Conservation (phyloP, 2,888 invertebrate genomes). For the Dermolepida albohirtum region DNA sequence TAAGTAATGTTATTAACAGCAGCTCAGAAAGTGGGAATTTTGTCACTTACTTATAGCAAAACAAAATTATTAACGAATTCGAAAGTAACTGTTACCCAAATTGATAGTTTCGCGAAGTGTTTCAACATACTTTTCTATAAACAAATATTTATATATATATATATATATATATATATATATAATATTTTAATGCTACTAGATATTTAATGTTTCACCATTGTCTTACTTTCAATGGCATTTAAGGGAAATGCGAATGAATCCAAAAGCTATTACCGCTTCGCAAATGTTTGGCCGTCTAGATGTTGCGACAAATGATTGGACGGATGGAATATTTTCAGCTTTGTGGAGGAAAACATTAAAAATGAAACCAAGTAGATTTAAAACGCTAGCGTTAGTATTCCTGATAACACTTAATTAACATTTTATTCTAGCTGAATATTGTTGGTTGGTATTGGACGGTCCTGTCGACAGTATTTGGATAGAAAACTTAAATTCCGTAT, state of each 20-base stretch:
- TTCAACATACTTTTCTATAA: neutral
- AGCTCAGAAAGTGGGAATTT: no score
- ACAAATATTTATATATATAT: no score
- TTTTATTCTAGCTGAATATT: slow-evolving; percentile 76
- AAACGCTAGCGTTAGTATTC: neutral
- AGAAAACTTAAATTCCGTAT: slow-evolving; percentile 95
- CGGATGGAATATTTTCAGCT: slow-evolving; percentile 97
- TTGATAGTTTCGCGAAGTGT: slow-evolving; percentile 5
- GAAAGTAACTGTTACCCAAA: neutral
- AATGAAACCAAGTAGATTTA: slow-evolving; percentile 75
- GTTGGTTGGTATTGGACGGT: slow-evolving; percentile 96
- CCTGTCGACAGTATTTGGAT: slow-evolving; percentile 99
- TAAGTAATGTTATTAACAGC: slow-evolving; percentile 61
- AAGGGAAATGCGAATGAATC: slow-evolving; percentile 97
- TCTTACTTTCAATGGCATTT: no score
- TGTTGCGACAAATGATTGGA: slow-evolving; percentile 98
- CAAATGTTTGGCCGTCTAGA: slow-evolving; percentile 98
- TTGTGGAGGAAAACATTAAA: slow-evolving; percentile 95
- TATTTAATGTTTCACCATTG: no score
- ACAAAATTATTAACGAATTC: neutral
- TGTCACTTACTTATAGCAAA: neutral
- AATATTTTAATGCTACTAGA: no score
- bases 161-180: no score
- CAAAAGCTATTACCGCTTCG: slow-evolving; percentile 95
- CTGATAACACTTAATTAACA: neutral